These are phyloP conservation scores for Diorhabda sublineata DNA, from an alignment of 1,140 invertebrate species.

Conservation along the genomic window DNA sequence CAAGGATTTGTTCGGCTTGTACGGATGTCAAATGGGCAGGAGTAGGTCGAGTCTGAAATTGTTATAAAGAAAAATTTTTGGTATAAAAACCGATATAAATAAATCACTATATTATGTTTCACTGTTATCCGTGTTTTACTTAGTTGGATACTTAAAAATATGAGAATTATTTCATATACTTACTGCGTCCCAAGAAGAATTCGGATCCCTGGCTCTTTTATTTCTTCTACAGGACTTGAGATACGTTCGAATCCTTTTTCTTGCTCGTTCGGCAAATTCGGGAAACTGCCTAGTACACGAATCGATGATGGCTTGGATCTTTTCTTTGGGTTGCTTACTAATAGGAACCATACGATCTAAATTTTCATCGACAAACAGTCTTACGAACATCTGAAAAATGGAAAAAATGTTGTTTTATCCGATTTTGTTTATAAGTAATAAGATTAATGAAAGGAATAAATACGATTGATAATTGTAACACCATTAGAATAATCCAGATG, in stretches of 20 bases:
- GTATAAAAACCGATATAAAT: no score
- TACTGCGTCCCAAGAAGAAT: conserved; percentile 64
- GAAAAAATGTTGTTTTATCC: background rate
- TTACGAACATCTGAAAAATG: conserved; percentile 87
- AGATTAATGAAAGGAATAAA: no score
- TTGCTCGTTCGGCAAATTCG: conserved; percentile 88
- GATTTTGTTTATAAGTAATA: no score
- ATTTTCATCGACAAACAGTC: conserved; percentile 95
- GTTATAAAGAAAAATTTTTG: background rate
- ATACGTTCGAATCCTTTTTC: conserved; percentile 93
- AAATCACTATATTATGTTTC: no score
- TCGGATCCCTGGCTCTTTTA: conserved; percentile 78
- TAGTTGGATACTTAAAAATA: no score
- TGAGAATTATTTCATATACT: conserved; percentile 37
- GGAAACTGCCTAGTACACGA: conserved; percentile 95
- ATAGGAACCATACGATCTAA: conserved; percentile 94
- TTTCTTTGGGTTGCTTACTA: conserved; percentile 96
- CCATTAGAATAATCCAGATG: no score
- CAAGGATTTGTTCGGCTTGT: conserved; percentile 92
- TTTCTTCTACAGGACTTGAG: conserved; percentile 92
- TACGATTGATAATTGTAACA: no score
- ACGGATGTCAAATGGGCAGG: conserved; percentile 94
- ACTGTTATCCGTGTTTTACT: no score
- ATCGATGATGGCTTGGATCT: conserved; percentile 96
- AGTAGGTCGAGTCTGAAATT: conserved; percentile 77